Conservation (phyloP, 2,113 vertebrate species). For the Syrrhaptes paradoxus region DNA sequence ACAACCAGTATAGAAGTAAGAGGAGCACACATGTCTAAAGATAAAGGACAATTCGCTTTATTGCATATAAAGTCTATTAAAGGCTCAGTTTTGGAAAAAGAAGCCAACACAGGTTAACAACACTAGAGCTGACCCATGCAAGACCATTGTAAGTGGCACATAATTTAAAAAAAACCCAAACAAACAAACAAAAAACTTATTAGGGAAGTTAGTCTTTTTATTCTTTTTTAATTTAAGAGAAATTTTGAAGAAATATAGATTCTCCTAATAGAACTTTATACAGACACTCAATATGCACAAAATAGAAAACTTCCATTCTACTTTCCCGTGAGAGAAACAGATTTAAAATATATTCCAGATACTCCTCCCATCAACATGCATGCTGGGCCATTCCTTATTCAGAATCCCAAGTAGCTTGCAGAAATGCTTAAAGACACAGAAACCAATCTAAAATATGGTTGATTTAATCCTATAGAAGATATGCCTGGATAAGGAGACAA, state of each 20-base stretch:
- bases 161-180: not conserved
- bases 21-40: fast-evolving
- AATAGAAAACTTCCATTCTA: not conserved
- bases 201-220: not conserved
- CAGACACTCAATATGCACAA: not conserved
- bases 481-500: not conserved
- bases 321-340: not conserved
- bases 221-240: not conserved
- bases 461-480: not conserved
- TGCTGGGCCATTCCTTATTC: not conserved
- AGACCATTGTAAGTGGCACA: not conserved
- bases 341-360: not conserved
- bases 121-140: too few relatives aligned
- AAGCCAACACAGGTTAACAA: not conserved
- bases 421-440: not conserved
- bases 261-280: not conserved
- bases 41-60: not conserved
- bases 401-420: not conserved
- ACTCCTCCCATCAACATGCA: not conserved
- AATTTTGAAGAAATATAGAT: not conserved
- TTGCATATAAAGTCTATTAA: not conserved
- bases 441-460: not conserved
- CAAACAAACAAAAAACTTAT: too few relatives aligned
- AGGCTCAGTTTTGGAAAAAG: not conserved
- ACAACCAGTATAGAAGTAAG: not conserved